Conservation (phyloP, 1,140 invertebrate genomes). For the Magallana ariakensis region DNA sequence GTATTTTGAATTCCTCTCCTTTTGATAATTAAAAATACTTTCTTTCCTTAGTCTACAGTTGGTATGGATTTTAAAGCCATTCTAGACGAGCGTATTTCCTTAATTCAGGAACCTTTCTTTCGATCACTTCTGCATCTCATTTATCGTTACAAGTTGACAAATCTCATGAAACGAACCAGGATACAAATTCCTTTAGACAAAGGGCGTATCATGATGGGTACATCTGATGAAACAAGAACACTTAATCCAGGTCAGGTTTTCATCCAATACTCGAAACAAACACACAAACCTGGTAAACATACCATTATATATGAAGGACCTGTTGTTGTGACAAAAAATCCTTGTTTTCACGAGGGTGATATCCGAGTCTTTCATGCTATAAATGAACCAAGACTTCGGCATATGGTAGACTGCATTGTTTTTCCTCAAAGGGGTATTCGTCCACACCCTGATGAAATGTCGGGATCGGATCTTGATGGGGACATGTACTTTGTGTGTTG, state of each 20-base stretch:
- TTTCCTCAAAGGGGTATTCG: constrained; percentile 46
- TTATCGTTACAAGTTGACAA: constrained; percentile 34
- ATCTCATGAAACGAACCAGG: constrained; percentile 13
- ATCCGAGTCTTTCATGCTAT: constrained; percentile 43
- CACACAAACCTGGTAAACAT: background rate
- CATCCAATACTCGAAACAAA: constrained; percentile 30
- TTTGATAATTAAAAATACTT: too few species aligned
- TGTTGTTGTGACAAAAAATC: constrained; percentile 51
- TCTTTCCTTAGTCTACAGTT: background rate
- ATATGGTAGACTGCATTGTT: constrained; percentile 53
- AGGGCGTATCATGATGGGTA: constrained; percentile 46
- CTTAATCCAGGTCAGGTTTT: constrained; percentile 42
- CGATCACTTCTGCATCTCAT: constrained; percentile 30
- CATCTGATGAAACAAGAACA: constrained; percentile 33
- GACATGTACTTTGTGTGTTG: constrained; percentile 55
- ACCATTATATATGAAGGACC: background rate
- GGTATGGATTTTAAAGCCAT: constrained; percentile 23
- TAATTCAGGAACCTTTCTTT: constrained; percentile 44
- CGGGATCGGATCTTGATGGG: constrained; percentile 57
- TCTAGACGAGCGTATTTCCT: background rate
- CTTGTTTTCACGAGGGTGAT: constrained; percentile 51
- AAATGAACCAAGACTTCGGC: constrained; percentile 26
- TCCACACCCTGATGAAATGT: constrained; percentile 58
- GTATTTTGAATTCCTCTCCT: too few species aligned
- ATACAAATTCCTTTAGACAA: constrained; percentile 21